Evolutionary conservation across 2,888 invertebrate species (phyloP).

Genomic region (Arrhopalites spinosus): DNA sequence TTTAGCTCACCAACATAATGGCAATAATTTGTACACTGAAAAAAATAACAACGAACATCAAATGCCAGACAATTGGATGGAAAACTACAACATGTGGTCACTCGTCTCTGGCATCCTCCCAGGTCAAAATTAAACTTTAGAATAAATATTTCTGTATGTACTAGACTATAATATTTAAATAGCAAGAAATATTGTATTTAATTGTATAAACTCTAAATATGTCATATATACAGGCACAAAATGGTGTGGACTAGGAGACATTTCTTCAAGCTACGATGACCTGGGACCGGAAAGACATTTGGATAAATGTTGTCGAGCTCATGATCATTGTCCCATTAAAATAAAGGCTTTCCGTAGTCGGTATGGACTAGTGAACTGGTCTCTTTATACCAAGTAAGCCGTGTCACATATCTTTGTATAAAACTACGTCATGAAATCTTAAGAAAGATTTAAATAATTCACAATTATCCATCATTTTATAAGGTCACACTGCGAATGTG

Average conservation of each 20-base stretch:
- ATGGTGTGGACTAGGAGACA: conserved; percentile 91
- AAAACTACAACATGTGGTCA: conserved; percentile 51
- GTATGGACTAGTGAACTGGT: conserved; percentile 83
- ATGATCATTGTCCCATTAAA: conserved; percentile 88
- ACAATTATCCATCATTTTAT: neutral
- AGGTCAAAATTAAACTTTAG: conserved; percentile 64
- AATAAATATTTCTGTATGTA: neutral
- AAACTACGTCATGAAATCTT: neutral
- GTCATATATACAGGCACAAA: conserved; percentile 72
- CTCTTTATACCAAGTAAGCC: conserved; percentile 76
- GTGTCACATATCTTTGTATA: conserved; percentile 1
- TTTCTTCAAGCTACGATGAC: conserved; percentile 81
- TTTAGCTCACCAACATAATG: neutral
- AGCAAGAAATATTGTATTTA: neutral
- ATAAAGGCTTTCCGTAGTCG: conserved; percentile 70
- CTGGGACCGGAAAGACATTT: conserved; percentile 74
- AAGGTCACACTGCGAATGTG: conserved; percentile 85
- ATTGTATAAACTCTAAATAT: neutral
- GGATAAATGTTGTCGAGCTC: conserved; percentile 83
- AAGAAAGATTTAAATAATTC: neutral
- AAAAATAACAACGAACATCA: neutral
- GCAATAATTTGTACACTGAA: neutral
- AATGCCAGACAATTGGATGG: conserved; percentile 8
- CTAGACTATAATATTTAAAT: neutral
- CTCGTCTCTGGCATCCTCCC: conserved; percentile 61